Evolutionary conservation across 92 coral and sea anemone genomes (phyloP).

Genomic region (Meandrina meandrites): DNA sequence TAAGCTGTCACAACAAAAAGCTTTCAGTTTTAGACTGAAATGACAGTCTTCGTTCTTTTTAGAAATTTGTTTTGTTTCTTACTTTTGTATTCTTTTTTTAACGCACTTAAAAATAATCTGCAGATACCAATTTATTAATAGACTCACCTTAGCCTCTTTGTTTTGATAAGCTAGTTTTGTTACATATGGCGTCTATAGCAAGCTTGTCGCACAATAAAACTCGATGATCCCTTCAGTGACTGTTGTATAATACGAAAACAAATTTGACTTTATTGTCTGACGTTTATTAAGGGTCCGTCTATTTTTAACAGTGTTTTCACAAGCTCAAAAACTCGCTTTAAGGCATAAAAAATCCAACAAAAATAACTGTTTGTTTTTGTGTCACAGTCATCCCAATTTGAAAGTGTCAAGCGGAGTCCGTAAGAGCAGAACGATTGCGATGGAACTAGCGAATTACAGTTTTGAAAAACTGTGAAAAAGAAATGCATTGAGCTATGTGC

Average conservation of each 20-base stretch:
- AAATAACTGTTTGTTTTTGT: neutral
- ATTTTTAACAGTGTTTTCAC: neutral
- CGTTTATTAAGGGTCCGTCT: neutral
- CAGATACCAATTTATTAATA: neutral
- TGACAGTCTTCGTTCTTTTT: no score
- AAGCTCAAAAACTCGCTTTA: neutral
- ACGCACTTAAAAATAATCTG: neutral
- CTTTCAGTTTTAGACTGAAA: no score
- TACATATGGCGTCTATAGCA: conserved; percentile 22
- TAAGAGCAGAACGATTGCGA: neutral
- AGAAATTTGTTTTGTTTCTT: neutral
- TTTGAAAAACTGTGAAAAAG: neutral
- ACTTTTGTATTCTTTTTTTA: neutral
- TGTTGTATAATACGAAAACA: neutral
- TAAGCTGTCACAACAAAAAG: no score
- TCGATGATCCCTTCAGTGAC: neutral
- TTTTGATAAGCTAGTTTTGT: conserved; percentile 8
- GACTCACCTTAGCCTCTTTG: neutral
- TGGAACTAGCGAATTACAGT: neutral
- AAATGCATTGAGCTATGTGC: neutral
- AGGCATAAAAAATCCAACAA: neutral
- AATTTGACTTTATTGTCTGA: neutral
- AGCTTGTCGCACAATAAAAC: neutral
- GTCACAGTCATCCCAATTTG: neutral
- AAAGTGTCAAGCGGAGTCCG: neutral